phyloP scores from a whole-genome alignment of 2,888 invertebrate species.

The Geotrupes spiniger region DNA sequence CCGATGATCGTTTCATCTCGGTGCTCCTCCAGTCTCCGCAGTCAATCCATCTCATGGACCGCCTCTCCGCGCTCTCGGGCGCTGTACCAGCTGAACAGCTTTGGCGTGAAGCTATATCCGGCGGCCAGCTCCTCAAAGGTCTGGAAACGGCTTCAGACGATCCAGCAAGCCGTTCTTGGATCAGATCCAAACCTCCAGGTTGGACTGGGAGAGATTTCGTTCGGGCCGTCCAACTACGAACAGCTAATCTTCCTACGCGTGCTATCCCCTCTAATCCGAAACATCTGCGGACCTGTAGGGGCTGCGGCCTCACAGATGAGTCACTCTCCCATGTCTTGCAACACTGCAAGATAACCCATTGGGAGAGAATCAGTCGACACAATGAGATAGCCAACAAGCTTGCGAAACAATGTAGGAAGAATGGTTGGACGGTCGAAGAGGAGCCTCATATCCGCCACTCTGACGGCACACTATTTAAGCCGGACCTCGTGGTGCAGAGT shows the following conservation, averaged over 20 bases:
- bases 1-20: not conserved
- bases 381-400: slow-evolving; percentile 19
- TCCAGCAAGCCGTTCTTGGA: slow-evolving; percentile 24
- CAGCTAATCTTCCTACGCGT: slow-evolving; percentile 18
- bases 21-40: slow-evolving; percentile 1
- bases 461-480: too few species aligned
- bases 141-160: slow-evolving; percentile 21
- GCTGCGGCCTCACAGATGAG: slow-evolving; percentile 17
- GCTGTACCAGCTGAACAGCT: not conserved
- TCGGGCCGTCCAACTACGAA: slow-evolving; percentile 18
- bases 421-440: slow-evolving; percentile 20
- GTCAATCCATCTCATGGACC: not conserved
- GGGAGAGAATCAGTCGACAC: slow-evolving; percentile 22
- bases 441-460: slow-evolving; percentile 28
- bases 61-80: slow-evolving; percentile 7
- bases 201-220: slow-evolving; percentile 27
- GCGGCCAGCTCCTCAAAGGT: slow-evolving; percentile 14
- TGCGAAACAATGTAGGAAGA: slow-evolving; percentile 19
- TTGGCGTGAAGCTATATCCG: slow-evolving; percentile 11
- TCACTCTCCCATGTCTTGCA: slow-evolving; percentile 25
- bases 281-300: slow-evolving; percentile 16
- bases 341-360: slow-evolving; percentile 17
- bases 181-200: slow-evolving; percentile 16
- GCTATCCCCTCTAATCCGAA: slow-evolving; percentile 21
- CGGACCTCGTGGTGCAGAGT: too few species aligned